These are phyloP conservation scores for Pipistrellus kuhlii DNA, from an alignment of 2,797 vertebrate genomes.

Conservation along the genomic window DNA sequence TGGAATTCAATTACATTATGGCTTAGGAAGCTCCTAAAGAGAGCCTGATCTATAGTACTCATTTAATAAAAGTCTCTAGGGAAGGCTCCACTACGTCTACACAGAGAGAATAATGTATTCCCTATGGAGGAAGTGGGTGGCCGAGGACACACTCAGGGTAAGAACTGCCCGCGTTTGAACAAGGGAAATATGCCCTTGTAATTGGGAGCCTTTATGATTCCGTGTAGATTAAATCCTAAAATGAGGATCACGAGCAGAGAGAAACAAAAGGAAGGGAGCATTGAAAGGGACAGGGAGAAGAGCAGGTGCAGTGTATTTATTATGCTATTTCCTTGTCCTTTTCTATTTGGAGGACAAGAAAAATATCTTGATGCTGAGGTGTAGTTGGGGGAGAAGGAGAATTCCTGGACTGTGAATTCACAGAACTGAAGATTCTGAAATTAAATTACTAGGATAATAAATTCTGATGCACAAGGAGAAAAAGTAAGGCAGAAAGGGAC, in stretches of 20 bases:
- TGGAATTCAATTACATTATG: conserved; percentile 64
- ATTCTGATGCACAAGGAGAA: conserved; percentile 11
- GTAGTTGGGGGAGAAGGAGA: background rate
- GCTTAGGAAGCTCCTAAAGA: conserved; percentile 45
- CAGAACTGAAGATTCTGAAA: background rate
- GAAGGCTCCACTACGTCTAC: background rate
- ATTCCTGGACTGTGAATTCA: conserved; percentile 11
- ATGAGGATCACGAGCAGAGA: conserved; percentile 24
- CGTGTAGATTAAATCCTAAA: conserved; percentile 33
- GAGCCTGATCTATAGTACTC: background rate
- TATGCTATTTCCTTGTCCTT: background rate
- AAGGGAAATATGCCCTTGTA: conserved; percentile 26
- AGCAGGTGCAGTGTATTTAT: background rate
- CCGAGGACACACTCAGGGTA: conserved; percentile 10
- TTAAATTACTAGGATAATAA: background rate
- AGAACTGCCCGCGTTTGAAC: background rate
- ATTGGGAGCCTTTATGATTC: conserved; percentile 48
- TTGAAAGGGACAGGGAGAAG: background rate
- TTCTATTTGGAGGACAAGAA: background rate
- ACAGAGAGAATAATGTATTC: background rate
- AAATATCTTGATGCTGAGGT: background rate
- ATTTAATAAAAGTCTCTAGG: conserved; percentile 59
- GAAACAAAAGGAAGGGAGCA: background rate
- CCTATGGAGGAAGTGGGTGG: conserved; percentile 30
- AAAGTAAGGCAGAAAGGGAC: background rate